Evolutionary conservation across 2,797 vertebrate genomes (phyloP).

Genomic region (Valencia hispanica): DNA sequence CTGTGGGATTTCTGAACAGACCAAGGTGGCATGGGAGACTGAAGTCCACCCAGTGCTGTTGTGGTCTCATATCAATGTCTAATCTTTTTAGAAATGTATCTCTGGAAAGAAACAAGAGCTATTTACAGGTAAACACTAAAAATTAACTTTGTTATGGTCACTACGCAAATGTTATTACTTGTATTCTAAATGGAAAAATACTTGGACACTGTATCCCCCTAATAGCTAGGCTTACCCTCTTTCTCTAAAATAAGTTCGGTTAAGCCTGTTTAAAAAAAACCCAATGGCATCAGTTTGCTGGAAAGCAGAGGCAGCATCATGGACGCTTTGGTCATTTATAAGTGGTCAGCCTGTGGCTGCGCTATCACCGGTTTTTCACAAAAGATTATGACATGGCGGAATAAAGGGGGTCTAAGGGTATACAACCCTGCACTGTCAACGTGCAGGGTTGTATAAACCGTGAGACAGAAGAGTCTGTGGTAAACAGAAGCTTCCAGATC

Average conservation of each 20-base stretch:
- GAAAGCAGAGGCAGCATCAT: too few relatives aligned
- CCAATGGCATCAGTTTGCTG: too few relatives aligned
- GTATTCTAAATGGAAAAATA: neutral
- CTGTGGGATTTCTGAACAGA: neutral
- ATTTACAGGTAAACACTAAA: neutral
- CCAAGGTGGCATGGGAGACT: neutral
- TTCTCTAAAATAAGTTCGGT: neutral
- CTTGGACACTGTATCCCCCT: neutral
- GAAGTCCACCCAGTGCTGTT: neutral
- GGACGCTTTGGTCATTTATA: too few relatives aligned
- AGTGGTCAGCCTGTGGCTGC: too few relatives aligned
- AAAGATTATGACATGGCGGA: too few relatives aligned
- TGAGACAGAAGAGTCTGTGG: too few relatives aligned
- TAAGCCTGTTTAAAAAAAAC: too few relatives aligned
- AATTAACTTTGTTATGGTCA: neutral
- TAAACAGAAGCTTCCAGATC: too few relatives aligned
- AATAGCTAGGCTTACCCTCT: neutral
- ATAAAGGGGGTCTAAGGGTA: too few relatives aligned
- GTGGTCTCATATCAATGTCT: neutral
- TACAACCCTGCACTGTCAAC: too few relatives aligned
- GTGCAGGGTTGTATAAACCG: too few relatives aligned
- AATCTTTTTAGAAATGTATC: neutral
- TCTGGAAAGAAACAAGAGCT: neutral
- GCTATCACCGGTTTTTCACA: too few relatives aligned
- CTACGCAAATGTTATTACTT: neutral